Base-by-base conservation (phyloP, 2,113 vertebrate genomes). In the Pachycephala philippinensis region DNA sequence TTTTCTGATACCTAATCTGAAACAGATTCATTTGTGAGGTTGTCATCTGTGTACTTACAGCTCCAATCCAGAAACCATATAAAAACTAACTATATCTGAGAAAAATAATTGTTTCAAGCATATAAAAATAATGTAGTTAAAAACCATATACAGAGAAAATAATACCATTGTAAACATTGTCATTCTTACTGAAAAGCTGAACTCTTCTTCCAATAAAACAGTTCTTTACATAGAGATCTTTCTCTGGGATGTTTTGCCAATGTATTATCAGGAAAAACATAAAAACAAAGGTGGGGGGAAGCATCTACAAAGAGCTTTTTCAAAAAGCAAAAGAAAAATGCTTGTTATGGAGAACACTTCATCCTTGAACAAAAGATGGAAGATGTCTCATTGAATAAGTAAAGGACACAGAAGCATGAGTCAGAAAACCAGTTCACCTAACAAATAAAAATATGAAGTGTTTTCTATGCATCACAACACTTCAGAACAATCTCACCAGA, bases 231-330 rank as follows among this genome's bases (percentile, higher is more conserved):
- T 30, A 70, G 6, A 68, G 20, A 71, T 28, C 31, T 59, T 75
- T 52, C 56, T 44, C 35, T 35, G 50, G 17, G 13, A 78, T 6
- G 3, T 49, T 85, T 75, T 75, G 20, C 7, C 60, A 84, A 50
- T 11, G 8, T 19, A 47, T 2, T 23, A 59, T 13, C 45, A 82
- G 6, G 13, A 53, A 68, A 89, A 87, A n/a, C 3, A 53, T 6
- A 87, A 76, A 54, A 87, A 40, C 1, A 13, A 50, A 44, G 12
- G 0, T 2, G 4, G 5, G 11, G 7, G 2, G 10, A 30, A 64
- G 6, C 31, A 86, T 22, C 39, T 64, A 56, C 20, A 47, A 56
- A 75, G 28, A 76, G 5, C 2, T 81, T 66, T 86, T 84, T 33
- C 7, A 70, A 39, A 63, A 91, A 45, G 26, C 2, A 1, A 61